These are phyloP conservation scores for Dendrolimus houi DNA, from an alignment of 2,888 invertebrate genomes.

Conservation along the genomic window DNA sequence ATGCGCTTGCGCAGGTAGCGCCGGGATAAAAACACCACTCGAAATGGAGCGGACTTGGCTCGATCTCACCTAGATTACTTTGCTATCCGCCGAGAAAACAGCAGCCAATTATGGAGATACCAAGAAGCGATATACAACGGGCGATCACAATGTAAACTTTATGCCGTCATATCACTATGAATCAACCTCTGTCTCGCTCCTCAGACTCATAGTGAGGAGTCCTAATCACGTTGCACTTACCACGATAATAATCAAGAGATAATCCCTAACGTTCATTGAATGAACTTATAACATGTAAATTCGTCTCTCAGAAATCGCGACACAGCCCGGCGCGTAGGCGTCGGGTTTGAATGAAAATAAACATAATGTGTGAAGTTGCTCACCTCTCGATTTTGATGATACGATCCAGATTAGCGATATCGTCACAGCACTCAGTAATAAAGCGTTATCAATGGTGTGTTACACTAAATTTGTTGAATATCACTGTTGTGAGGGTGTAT, in stretches of 20 bases:
- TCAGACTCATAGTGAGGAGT: slow-evolving; percentile 23
- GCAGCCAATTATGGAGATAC: slow-evolving; percentile 22
- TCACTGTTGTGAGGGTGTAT: slow-evolving; percentile 38
- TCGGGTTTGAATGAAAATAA: slow-evolving; percentile 68
- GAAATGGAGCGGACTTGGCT: slow-evolving; percentile 60
- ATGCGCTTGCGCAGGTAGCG: slow-evolving; percentile 48
- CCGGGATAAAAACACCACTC: slow-evolving; percentile 70
- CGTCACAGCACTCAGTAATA: slow-evolving; percentile 47
- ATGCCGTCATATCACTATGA: slow-evolving; percentile 28
- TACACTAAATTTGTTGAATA: slow-evolving; percentile 57
- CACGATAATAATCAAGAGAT: slow-evolving; percentile 61
- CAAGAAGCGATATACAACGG: slow-evolving; percentile 19
- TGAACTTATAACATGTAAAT: slow-evolving; percentile 73
- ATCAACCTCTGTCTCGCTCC: slow-evolving; percentile 34
- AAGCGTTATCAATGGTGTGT: slow-evolving; percentile 33
- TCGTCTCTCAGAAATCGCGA: slow-evolving; percentile 72
- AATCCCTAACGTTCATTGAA: slow-evolving; percentile 61
- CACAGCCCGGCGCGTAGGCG: slow-evolving; percentile 65
- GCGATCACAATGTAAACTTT: slow-evolving; percentile 17
- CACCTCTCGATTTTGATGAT: slow-evolving; percentile 69
- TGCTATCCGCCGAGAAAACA: slow-evolving; percentile 33
- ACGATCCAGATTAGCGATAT: slow-evolving; percentile 71
- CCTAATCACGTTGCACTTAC: slow-evolving; percentile 59
- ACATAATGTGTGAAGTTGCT: slow-evolving; percentile 38
- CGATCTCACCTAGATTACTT: slow-evolving; percentile 61